Evolutionary conservation across 2,888 invertebrate genomes (phyloP).

Genomic region (Pterostichus madidus): DNA sequence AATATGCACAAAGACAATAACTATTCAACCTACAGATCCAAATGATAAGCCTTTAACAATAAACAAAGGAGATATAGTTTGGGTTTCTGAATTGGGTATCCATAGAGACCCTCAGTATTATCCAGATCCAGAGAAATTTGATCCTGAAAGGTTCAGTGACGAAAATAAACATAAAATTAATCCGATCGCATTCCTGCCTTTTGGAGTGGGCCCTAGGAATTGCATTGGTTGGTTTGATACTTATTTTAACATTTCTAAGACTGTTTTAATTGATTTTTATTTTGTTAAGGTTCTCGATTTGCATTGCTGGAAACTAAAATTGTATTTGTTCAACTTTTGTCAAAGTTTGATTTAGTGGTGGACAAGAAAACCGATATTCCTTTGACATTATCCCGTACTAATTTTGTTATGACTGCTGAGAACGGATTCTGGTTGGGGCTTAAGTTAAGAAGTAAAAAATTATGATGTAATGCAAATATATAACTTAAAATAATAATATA

Average conservation of each 20-base stretch:
- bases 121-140: no score
- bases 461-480: no score
- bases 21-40: constrained; percentile 71
- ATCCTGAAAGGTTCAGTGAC: constrained; percentile 78
- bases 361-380: constrained; percentile 72
- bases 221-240: constrained; percentile 73
- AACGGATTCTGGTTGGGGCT: background rate
- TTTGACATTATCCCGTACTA: constrained; percentile 68
- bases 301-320: constrained; percentile 68
- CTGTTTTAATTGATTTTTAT: background rate
- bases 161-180: constrained; percentile 79
- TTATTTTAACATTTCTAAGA: background rate
- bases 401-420: constrained; percentile 67
- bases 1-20: constrained; percentile 77
- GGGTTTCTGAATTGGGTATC: constrained; percentile 72
- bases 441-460: no score
- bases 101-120: no score
- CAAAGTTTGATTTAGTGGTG: constrained; percentile 11
- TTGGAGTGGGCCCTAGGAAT: constrained; percentile 74
- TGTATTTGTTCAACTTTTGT: constrained; percentile 16
- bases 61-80: constrained; percentile 72
- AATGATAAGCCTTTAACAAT: constrained; percentile 70
- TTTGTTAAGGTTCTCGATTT: constrained; percentile 68
- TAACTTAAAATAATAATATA: no score
- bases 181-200: constrained; percentile 79